These are phyloP conservation scores for Cygnus atratus DNA, from an alignment of 2,113 vertebrate genomes.

Conservation along the genomic window DNA sequence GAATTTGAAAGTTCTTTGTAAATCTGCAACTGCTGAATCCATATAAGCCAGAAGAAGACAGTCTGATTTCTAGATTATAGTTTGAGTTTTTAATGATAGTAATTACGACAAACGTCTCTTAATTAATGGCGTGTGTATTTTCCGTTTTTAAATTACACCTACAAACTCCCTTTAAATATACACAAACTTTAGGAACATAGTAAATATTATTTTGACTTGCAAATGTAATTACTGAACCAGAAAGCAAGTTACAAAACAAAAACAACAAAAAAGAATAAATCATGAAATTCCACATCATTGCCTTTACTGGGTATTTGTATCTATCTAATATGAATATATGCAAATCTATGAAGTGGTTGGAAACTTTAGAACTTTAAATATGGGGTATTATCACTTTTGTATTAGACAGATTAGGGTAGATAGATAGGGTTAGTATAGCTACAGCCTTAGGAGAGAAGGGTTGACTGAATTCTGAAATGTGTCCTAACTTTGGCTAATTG, in stretches of 20 bases:
- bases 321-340: background rate
- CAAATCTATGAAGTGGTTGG: background rate
- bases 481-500: background rate
- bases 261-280: background rate
- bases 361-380: background rate
- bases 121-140: conserved; percentile 19
- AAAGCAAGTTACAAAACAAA: background rate
- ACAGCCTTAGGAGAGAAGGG: background rate
- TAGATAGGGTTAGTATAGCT: background rate
- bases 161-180: conserved; percentile 17
- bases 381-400: background rate
- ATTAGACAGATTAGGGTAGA: background rate
- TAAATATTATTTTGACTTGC: conserved; percentile 60
- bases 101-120: conserved; percentile 30
- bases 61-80: conserved; percentile 8
- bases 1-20: background rate
- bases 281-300: background rate
- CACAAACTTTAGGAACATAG: conserved; percentile 31
- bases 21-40: background rate
- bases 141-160: conserved; percentile 28
- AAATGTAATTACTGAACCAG: conserved; percentile 50
- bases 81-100: background rate
- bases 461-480: background rate
- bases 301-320: background rate
- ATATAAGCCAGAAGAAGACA: background rate